Conservation (phyloP, 2,797 vertebrate species). For the Huso huso region DNA sequence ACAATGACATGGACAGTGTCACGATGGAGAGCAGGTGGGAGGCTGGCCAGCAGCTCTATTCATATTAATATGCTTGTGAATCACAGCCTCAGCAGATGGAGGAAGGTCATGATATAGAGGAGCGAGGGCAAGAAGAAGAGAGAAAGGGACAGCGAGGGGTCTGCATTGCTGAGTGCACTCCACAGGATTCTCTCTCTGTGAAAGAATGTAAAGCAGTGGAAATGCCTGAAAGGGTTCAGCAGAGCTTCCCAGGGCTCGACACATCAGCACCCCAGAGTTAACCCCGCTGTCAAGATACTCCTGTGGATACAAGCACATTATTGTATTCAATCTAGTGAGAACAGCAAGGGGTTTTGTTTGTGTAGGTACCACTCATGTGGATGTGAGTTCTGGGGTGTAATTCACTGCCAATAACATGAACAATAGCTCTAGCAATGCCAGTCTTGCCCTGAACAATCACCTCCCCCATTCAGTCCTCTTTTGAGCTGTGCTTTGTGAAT, state of each 20-base stretch:
- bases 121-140: not conserved
- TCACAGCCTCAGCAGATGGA: not conserved
- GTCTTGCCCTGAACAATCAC: too few relatives aligned
- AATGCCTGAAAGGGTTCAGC: not conserved
- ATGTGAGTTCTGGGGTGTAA: too few relatives aligned
- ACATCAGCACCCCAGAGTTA: slow-evolving; percentile 11
- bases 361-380: too few relatives aligned
- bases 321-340: slow-evolving; percentile 1
- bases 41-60: not conserved
- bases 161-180: slow-evolving; percentile 9
- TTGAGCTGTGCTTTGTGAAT: too few relatives aligned
- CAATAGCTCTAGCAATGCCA: too few relatives aligned
- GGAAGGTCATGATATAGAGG: not conserved
- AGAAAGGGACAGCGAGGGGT: not conserved
- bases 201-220: not conserved
- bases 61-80: not conserved
- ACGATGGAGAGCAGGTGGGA: not conserved
- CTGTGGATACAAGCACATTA: slow-evolving; percentile 20
- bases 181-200: not conserved
- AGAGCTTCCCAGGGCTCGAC: slow-evolving; percentile 5
- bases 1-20: not conserved
- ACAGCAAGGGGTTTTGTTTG: too few relatives aligned
- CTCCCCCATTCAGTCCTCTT: too few relatives aligned
- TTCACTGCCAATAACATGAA: too few relatives aligned
- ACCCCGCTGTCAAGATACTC: slow-evolving; percentile 2